phyloP scores from a whole-genome alignment of 2,113 vertebrate species.

The Archocentrus centrarchus region DNA sequence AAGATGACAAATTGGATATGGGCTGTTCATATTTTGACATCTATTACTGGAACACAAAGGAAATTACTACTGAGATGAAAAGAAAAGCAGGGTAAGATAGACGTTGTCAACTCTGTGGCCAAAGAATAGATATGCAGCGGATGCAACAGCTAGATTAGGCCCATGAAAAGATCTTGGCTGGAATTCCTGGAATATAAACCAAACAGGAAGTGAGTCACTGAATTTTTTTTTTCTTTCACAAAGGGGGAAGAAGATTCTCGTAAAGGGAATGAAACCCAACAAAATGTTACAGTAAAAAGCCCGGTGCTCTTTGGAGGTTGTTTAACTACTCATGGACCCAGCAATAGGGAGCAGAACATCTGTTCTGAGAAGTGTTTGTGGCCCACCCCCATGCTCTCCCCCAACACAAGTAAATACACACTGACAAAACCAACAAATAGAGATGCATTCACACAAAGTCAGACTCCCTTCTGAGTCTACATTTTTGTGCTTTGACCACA shows the following conservation, averaged over 20 bases:
- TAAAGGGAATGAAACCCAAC: conserved; percentile 47
- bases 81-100: conserved; percentile 48
- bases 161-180: conserved; percentile 56
- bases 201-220: conserved; percentile 71
- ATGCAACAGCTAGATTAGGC: conserved; percentile 56
- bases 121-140: conserved; percentile 32
- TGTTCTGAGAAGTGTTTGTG: conserved; percentile 36
- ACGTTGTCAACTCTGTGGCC: conserved; percentile 43
- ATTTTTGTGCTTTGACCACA: conserved; percentile 3
- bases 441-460: conserved; percentile 12
- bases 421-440: not conserved
- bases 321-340: conserved; percentile 51
- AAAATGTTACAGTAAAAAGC: conserved; percentile 49
- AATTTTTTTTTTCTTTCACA: conserved; percentile 18
- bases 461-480: conserved; percentile 8
- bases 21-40: conserved; percentile 58
- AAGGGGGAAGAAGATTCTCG: conserved; percentile 14
- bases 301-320: conserved; percentile 13
- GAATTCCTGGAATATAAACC: conserved; percentile 59
- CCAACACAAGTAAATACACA: conserved; percentile 18
- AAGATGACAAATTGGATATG: conserved; percentile 65
- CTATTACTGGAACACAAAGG: conserved; percentile 56
- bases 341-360: conserved; percentile 53
- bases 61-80: conserved; percentile 46
- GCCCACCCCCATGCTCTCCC: not conserved